A percentile compares a stretch with the other conserved stretches of the same genome.
Evolutionary conservation across 2,888 invertebrate species (phyloP).

Genomic region (Eupithecia vulgata): DNA sequence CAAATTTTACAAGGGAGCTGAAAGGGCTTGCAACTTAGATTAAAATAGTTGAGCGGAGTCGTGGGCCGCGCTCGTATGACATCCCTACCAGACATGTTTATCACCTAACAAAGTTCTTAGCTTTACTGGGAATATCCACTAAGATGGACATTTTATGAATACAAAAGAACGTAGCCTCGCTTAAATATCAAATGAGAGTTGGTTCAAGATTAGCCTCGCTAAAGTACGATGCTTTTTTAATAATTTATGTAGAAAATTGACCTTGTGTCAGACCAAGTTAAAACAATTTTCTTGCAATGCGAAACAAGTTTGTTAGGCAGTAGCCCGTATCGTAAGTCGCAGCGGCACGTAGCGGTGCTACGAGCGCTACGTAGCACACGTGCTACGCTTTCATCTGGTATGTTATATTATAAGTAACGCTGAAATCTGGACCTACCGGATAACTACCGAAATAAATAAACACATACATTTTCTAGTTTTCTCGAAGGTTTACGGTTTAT

Average conservation of each 20-base stretch:
- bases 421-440: constrained; percentile 12
- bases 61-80: constrained; percentile 53
- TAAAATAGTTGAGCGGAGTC: constrained; percentile 71
- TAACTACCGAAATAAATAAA: neutral
- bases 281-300: constrained; percentile 22
- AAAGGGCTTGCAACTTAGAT: constrained; percentile 67
- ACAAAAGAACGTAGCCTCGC: constrained; percentile 1
- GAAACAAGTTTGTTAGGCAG: neutral
- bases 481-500: neutral
- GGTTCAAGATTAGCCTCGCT: neutral
- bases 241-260: neutral
- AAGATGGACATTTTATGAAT: constrained; percentile 6
- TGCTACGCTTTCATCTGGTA: constrained; percentile 26
- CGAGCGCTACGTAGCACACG: constrained; percentile 27
- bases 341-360: constrained; percentile 27
- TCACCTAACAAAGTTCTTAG: constrained; percentile 36
- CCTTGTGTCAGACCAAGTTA: neutral
- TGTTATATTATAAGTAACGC: constrained; percentile 15
- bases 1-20: constrained; percentile 65
- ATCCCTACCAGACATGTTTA: constrained; percentile 47
- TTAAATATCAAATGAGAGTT: constrained; percentile 10
- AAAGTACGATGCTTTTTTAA: neutral
- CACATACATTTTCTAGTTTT: neutral
- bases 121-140: constrained; percentile 11
- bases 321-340: constrained; percentile 16